Conservation (phyloP, 2,888 invertebrate genomes). For the Altica lythri region DNA sequence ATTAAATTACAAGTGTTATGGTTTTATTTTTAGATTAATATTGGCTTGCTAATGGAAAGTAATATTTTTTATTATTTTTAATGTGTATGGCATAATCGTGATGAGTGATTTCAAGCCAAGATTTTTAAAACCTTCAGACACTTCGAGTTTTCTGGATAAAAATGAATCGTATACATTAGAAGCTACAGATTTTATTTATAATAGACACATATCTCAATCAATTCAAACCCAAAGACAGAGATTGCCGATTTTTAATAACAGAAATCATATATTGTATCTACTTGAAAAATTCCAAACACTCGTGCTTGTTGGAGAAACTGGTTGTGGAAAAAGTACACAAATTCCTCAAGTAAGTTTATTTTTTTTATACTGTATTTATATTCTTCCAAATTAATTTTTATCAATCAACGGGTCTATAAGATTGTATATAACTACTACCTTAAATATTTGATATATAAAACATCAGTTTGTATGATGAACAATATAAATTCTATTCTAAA, state of each 20-base stretch:
- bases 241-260: constrained; percentile 84
- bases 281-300: constrained; percentile 89
- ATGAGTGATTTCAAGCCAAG: constrained; percentile 56
- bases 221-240: constrained; percentile 82
- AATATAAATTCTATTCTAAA: no score
- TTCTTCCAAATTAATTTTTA: no score
- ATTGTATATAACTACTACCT: no score
- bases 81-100: constrained; percentile 30
- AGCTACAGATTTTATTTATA: constrained; percentile 72
- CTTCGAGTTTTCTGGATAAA: constrained; percentile 54
- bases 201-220: constrained; percentile 81
- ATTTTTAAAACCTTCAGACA: constrained; percentile 55
- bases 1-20: not conserved
- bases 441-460: no score
- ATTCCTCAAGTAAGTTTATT: constrained; percentile 88
- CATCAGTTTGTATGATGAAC: no score
- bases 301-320: constrained; percentile 91
- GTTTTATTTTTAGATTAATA: not conserved
- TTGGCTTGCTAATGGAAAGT: not conserved
- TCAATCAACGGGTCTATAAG: no score
- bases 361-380: no score
- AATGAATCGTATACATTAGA: constrained; percentile 49
- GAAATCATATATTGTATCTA: constrained; percentile 86
- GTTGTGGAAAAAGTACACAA: constrained; percentile 95
- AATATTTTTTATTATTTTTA: not conserved